A percentile compares a stretch with the other conserved stretches of the same genome.
Conservation (phyloP, 2,113 vertebrate genomes). For the Sinocyclocheilus anshuiensis region DNA sequence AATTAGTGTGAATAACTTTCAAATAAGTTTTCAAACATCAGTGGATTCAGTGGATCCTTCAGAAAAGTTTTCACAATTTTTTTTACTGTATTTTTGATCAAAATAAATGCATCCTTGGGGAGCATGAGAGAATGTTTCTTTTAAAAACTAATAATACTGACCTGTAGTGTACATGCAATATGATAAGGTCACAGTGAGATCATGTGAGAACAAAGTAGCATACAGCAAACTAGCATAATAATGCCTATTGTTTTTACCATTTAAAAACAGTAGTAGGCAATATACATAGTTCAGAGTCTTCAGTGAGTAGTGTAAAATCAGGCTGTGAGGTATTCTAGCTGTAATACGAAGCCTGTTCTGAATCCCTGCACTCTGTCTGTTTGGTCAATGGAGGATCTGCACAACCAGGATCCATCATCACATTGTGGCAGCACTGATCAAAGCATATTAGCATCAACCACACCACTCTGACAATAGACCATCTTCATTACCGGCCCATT, state of each 20-base stretch:
- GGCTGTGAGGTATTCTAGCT: not conserved
- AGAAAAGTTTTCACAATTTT: too few species aligned
- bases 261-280: not conserved
- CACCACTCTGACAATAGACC: not conserved
- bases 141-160: too few species aligned
- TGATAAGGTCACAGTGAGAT: not conserved
- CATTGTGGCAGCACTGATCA: constrained; percentile 35
- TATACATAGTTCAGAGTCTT: not conserved
- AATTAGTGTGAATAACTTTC: too few species aligned
- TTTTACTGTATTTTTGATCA: too few species aligned
- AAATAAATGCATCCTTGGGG: too few species aligned
- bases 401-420: constrained; percentile 28
- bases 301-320: constrained; percentile 5
- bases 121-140: too few species aligned
- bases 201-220: not conserved
- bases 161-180: not conserved
- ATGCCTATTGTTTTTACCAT: not conserved
- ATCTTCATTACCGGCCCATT: not conserved
- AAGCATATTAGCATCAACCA: constrained; percentile 42
- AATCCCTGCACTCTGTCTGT: constrained; percentile 10
- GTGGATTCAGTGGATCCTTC: too few species aligned
- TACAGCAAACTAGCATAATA: not conserved
- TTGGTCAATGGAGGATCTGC: not conserved
- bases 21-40: too few species aligned
- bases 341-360: constrained; percentile 61